Conservation (phyloP, 2,797 vertebrate species). For the Peromyscus eremicus region DNA sequence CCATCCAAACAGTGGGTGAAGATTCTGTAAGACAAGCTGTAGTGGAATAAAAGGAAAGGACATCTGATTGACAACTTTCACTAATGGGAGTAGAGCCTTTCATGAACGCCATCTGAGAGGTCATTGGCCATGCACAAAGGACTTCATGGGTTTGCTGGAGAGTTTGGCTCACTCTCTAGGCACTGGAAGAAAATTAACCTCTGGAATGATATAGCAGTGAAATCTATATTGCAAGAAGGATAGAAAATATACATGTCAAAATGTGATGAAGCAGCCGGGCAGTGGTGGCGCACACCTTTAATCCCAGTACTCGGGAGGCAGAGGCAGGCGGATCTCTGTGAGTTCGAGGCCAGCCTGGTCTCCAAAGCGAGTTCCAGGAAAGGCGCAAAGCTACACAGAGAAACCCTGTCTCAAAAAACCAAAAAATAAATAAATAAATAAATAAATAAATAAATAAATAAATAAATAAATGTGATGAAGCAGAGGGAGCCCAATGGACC, state of each 20-base stretch:
- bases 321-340: too few relatives aligned
- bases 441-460: too few relatives aligned
- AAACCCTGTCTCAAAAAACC: too few relatives aligned
- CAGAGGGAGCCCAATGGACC: too few relatives aligned
- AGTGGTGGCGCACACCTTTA: too few relatives aligned
- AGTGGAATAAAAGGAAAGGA: background rate
- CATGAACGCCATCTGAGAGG: background rate
- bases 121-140: background rate
- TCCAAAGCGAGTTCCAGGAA: too few relatives aligned
- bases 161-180: background rate
- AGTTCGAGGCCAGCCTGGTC: too few relatives aligned
- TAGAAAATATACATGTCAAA: background rate
- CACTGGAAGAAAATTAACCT: background rate
- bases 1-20: background rate
- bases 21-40: background rate
- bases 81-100: background rate
- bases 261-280: background rate
- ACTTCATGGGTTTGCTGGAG: background rate
- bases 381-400: too few relatives aligned
- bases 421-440: too few relatives aligned
- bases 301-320: too few relatives aligned
- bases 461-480: too few relatives aligned
- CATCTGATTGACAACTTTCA: background rate
- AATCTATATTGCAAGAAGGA: background rate
- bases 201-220: background rate